Evolutionary conservation across 35 echinoderm and acorn worm genomes (phyloP).

Genomic region (Chiridota heheva): DNA sequence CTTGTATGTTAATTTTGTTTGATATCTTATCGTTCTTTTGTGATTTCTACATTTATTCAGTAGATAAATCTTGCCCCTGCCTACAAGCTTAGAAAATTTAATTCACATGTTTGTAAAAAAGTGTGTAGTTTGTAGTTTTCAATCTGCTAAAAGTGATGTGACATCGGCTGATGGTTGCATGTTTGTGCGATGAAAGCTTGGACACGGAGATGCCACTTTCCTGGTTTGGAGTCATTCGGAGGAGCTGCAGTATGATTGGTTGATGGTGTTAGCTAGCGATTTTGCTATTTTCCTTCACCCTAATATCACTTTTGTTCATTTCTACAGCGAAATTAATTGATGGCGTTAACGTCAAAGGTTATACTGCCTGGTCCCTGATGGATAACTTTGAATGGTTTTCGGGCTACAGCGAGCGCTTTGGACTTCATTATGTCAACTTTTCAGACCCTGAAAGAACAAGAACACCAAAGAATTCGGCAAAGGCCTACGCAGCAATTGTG

Average conservation of each 20-base stretch:
- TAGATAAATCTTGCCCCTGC: no score
- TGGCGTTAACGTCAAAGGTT: slow-evolving; percentile 58
- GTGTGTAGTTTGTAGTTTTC: no score
- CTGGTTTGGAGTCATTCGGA: no score
- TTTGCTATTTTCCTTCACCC: neutral
- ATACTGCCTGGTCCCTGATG: slow-evolving; percentile 83
- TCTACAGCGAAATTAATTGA: slow-evolving; percentile 29
- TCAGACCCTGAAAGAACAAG: slow-evolving; percentile 43
- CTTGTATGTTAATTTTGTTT: no score
- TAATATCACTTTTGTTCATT: neutral
- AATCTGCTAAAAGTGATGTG: no score
- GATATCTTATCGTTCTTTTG: no score
- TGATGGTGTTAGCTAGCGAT: neutral
- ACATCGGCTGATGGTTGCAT: no score
- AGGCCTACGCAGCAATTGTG: slow-evolving; percentile 46
- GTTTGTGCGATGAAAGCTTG: no score
- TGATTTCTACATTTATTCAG: no score
- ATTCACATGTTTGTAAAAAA: no score
- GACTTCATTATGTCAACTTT: slow-evolving; percentile 81
- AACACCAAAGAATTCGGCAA: slow-evolving; percentile 52
- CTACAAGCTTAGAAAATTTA: no score
- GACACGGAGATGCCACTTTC: no score
- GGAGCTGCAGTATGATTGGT: neutral
- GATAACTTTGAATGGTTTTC: slow-evolving; percentile 80
- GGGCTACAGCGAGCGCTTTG: slow-evolving; percentile 74